Evolutionary conservation across 2,797 vertebrate genomes (phyloP), one percentile per base, ranked within the genome.

Genomic region (Cygnus olor): DNA sequence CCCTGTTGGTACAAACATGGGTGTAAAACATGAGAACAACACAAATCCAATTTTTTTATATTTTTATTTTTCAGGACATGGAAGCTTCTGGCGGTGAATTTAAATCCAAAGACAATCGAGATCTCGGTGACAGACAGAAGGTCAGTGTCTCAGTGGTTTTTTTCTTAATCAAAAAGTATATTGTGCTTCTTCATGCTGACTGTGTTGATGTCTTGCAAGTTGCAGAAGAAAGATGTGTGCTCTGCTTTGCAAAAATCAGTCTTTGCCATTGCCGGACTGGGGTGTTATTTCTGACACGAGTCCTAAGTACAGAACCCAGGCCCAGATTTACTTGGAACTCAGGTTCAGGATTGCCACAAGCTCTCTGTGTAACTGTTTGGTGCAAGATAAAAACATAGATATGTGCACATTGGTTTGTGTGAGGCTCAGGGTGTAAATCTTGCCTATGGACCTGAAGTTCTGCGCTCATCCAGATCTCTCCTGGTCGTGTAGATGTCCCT

Each of bases 41-140:
- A 40, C 4, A 42, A 42, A 57, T 60, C 36, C 24, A 16, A 25
- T 53, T 17, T 5, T 3, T 11, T 24, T 54, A 47, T 3, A 12
- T 3, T 32, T 42, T 61, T 30, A 73, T 51, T 9, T 64, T n/a
- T 38, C 49, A 85, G 91, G 82, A 79, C 7, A 71, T 69, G 94
- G 79, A 94, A 86, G 66, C 70, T 80, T 86, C 90, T 87, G 77
- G 86, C 66, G 88, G 74, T 90, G 94, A 96, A 91, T 94, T 95
- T 73, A 77, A 95, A 85, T 76, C 82, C 74, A 94, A 94, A 96
- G 93, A 44, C 32, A 85, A n/a, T 27, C 66, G 82, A 81, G 80
- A 60, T 54, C 73, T 58, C 12, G 25, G 44, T 87, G 88, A 56
- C 24, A 70, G 42, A 82, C 69, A 69, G 85, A 92, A 80, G 95